Conservation (phyloP, 2,113 vertebrate genomes). For the Vimba vimba region DNA sequence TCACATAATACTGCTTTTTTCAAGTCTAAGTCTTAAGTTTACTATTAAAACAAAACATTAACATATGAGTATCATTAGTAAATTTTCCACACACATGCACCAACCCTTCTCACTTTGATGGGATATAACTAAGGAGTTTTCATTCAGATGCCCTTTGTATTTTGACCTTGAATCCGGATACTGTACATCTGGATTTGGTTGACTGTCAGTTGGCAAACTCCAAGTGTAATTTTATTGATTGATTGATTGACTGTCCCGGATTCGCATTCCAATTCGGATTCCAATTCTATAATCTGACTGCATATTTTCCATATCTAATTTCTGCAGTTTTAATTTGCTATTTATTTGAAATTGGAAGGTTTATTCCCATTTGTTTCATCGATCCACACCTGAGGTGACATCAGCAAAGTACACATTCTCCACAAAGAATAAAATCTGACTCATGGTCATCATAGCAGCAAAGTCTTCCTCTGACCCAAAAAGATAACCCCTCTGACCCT, state of each 20-base stretch:
- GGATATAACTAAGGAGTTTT: too few species aligned
- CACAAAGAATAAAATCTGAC: neutral
- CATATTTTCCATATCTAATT: neutral
- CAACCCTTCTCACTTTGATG: neutral
- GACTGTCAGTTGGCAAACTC: neutral
- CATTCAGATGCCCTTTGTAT: neutral
- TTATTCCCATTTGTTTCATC: neutral
- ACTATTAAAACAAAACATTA: neutral
- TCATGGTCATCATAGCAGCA: slow-evolving; percentile 55
- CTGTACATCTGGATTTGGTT: neutral
- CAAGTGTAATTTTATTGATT: too few species aligned
- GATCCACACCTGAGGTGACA: neutral
- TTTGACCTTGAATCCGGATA: neutral
- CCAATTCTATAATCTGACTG: neutral
- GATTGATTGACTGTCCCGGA: neutral
- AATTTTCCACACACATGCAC: neutral
- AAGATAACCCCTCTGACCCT: slow-evolving; percentile 54
- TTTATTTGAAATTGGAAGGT: neutral
- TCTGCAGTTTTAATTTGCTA: neutral
- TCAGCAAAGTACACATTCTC: neutral
- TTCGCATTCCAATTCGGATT: neutral
- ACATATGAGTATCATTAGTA: neutral
- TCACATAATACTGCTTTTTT: neutral
- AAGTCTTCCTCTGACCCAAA: slow-evolving; percentile 45
- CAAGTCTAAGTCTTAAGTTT: neutral